Conservation (phyloP, 2,888 invertebrate species). For the Agrilus mali region DNA sequence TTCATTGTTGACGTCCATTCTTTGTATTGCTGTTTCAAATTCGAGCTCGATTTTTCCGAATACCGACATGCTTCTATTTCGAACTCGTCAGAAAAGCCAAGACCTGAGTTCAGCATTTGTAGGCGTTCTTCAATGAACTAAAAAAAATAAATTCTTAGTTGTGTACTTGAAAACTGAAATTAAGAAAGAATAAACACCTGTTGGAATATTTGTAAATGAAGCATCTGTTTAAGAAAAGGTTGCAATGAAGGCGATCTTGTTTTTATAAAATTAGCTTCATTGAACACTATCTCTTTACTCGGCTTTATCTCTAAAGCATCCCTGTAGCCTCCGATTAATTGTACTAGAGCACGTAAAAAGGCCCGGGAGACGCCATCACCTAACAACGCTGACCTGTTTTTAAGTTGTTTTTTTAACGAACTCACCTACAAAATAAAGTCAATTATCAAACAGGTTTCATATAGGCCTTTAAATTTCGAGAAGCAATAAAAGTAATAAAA, state of each 20-base stretch:
- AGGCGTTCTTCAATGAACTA: conserved; percentile 92
- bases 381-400: conserved; percentile 59
- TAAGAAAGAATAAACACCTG: conserved; percentile 44
- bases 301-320: conserved; percentile 73
- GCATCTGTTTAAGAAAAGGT: conserved; percentile 79
- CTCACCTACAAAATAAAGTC: conserved; percentile 43
- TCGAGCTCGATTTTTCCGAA: conserved; percentile 50
- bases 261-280: conserved; percentile 75
- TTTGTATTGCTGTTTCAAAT: conserved; percentile 56
- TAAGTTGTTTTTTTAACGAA: conserved; percentile 62
- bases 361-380: conserved; percentile 91
- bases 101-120: conserved; percentile 83
- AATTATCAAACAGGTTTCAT: background rate
- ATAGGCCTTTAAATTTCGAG: too few relatives aligned
- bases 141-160: conserved; percentile 15
- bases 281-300: conserved; percentile 69
- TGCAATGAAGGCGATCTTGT: conserved; percentile 75
- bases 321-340: conserved; percentile 87
- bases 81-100: conserved; percentile 89
- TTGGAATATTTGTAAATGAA: conserved; percentile 88
- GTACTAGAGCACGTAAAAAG: conserved; percentile 82
- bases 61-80: conserved; percentile 75
- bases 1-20: conserved; percentile 72
- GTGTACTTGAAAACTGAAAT: background rate
- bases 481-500: background rate